phyloP scores from a whole-genome alignment of 2,113 vertebrate species.

The Cepphus grylle region DNA sequence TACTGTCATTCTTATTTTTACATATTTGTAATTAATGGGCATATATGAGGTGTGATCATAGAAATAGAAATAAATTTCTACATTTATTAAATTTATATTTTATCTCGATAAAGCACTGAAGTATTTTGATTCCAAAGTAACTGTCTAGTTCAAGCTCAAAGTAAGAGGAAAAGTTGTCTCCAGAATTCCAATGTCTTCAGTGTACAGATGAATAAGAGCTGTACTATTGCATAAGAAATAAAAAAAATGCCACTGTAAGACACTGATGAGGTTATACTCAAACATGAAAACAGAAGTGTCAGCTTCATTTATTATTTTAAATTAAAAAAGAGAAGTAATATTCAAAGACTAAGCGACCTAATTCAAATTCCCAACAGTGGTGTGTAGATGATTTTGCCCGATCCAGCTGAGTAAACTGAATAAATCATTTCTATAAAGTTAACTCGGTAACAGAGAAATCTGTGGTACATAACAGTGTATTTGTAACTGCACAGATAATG shows the following conservation, averaged over 20 bases:
- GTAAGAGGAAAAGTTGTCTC: not conserved
- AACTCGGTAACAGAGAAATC: slow-evolving; percentile 15
- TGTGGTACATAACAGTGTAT: not conserved
- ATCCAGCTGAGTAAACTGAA: slow-evolving; percentile 21
- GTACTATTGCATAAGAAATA: not conserved
- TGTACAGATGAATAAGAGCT: not conserved
- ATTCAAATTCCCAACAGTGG: not conserved
- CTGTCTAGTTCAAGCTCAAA: not conserved
- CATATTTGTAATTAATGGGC: not conserved
- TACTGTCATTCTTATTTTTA: not conserved
- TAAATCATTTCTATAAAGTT: slow-evolving; percentile 15
- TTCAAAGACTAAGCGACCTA: not conserved
- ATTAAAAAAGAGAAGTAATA: not conserved
- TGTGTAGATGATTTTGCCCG: not conserved
- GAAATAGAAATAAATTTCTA: not conserved
- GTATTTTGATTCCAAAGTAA: not conserved
- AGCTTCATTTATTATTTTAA: slow-evolving; percentile 8
- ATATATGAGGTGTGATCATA: not conserved
- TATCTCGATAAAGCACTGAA: not conserved
- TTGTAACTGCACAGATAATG: slow-evolving; percentile 31
- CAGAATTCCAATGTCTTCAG: not conserved
- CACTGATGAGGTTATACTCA: slow-evolving; percentile 14
- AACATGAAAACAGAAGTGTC: slow-evolving; percentile 13
- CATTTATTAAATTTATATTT: not conserved
- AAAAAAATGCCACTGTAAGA: not conserved